Conservation (phyloP, 2,888 invertebrate genomes). For the Monochamus alternatus region DNA sequence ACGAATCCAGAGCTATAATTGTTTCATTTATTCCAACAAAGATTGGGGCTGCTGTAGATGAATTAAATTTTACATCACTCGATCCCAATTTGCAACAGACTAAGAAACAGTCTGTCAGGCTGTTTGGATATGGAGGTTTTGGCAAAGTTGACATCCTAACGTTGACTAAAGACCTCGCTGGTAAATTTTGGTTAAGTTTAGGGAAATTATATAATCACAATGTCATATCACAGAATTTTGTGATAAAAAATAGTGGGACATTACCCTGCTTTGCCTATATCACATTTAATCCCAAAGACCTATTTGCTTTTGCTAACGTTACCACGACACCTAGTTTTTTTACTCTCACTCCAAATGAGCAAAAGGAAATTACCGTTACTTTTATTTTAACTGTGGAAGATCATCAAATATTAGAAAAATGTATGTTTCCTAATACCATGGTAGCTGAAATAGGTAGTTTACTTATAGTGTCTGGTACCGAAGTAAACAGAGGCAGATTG, state of each 20-base stretch:
- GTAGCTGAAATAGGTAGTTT: constrained; percentile 66
- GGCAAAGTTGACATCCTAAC: constrained; percentile 69
- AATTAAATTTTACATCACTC: constrained; percentile 73
- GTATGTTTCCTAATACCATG: constrained; percentile 48
- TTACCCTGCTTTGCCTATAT: constrained; percentile 72
- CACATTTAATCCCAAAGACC: constrained; percentile 59
- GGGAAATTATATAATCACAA: constrained; percentile 72
- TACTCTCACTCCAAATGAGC: constrained; percentile 63
- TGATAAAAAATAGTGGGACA: constrained; percentile 74
- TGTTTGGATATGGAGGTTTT: constrained; percentile 77
- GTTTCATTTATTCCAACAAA: constrained; percentile 74
- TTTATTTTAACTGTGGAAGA: constrained; percentile 64
- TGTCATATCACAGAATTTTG: constrained; percentile 71
- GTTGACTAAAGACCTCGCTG: constrained; percentile 74
- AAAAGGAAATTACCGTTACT: constrained; percentile 59
- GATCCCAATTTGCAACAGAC: constrained; percentile 60
- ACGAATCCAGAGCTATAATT: constrained; percentile 74
- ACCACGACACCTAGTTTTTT: constrained; percentile 61
- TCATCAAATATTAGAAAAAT: constrained; percentile 58
- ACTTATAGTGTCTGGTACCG: constrained; percentile 65
- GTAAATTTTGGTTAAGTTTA: constrained; percentile 75
- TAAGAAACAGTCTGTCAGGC: constrained; percentile 67
- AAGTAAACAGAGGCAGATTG: constrained; percentile 65
- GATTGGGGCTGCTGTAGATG: constrained; percentile 73
- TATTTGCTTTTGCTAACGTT: constrained; percentile 59